Base-by-base conservation (phyloP, 2,113 vertebrate species). In the Equus quagga region DNA sequence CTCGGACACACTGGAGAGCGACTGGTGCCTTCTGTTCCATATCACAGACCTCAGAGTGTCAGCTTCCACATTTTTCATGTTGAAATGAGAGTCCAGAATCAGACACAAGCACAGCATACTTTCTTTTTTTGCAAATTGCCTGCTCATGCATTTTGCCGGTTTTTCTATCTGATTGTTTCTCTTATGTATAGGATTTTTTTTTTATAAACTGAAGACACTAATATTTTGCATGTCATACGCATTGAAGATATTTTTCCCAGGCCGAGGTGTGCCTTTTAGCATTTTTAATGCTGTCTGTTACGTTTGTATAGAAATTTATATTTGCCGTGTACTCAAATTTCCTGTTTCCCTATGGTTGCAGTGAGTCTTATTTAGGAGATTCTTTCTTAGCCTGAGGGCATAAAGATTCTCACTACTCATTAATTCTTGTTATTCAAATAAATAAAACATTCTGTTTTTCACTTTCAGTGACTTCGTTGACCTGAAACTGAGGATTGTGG, bases 141-240 rank as follows among this genome's bases (percentile, higher is more conserved):
- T 64, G 60, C 31, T 36, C 14, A 11, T 1, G 4, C n/a, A 86
- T 64, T 46, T 6, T 33, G 49, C 51, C 58, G 41, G 15, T 9
- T 89, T 78, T 69, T 36, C 72, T 51, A 28, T 44, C 9, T 41
- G 31, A 73, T 11, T 19, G 2, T 76, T 46, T 79, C 21, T 76
- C 23, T 83, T 75, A 36, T 10, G 58, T 58, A 70, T 1, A 92
- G 51, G 10, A 13, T 1, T 75, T 80, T 72, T 58, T 84, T 75
- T 67, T 65, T 10, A 67, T 9, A 93, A 51, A 80, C 7, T 6
- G 24, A 88, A n/a, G 51, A 67, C 49, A 69, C 31, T 54, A 73
- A 62, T 4, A 62, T 0, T 51, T 0, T 0, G 1, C 21, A 7
- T 62, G 33, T 19, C 41, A 18, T 0, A 31, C 1, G 49, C 41